Evolutionary conservation across 2,113 vertebrate species (phyloP), one percentile per base, ranked within the genome.

Genomic region (Anoplopoma fimbria): DNA sequence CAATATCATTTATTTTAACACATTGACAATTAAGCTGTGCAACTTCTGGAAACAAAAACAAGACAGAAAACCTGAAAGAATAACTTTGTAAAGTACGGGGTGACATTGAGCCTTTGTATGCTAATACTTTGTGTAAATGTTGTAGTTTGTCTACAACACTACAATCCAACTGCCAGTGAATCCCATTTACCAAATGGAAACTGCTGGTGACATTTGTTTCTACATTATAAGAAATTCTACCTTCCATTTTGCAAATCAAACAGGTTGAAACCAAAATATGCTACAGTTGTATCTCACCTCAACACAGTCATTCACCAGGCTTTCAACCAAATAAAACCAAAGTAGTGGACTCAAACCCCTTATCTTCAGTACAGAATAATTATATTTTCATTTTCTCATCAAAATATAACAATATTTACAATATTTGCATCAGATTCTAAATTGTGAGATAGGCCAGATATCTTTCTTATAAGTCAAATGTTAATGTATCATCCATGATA

Each of bases 321-420:
- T 64, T 77, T 83, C 4, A 29, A 38, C 70, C 70, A 74, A 81
- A 64, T 31, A 33, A 73, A 87, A 62, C 58, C 61, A 60, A 87
- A 89, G 38, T 81, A 88, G 87, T 89, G 83, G 86, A 81, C 53
- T 73, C 55, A 82, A 81, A 90, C 78, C 75, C 75, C 73, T 84
- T 31, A 42, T 86, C 33, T 76, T 75, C 31, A 86, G 58, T 81
- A 86, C 70, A 87, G 36, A 88, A 81, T 70, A 69, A 12, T 84
- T 73, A 77, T 65, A 82, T 51, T 83, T 80, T 84, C 13, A 75
- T 61, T 87, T 86, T 82, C 51, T 78, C 33, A 74, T 82, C 45
- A 91, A 89, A 90, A 92, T 63, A 88, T 65, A 87, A 75, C 82
- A 83, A 81, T 92, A 93, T 93, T 92, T 94, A 92, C 88, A 93